Evolutionary conservation across 1,140 invertebrate species (phyloP).

Genomic region (Drosophila sp.): DNA sequence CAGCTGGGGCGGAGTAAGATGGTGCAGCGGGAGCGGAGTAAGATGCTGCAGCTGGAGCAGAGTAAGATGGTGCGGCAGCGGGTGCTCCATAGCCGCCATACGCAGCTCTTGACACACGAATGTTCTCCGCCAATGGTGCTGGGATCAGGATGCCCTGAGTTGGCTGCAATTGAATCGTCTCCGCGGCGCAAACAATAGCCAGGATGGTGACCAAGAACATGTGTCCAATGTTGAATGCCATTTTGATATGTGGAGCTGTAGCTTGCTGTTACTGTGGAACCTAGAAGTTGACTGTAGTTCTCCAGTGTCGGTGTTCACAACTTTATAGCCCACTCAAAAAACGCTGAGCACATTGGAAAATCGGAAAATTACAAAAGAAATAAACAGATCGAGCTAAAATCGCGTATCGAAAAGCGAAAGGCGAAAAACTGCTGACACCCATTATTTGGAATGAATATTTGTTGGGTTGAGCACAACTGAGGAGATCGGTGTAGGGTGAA

Average conservation of each 20-base stretch:
- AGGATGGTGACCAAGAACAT: slow-evolving; percentile 50
- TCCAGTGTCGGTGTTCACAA: slow-evolving; percentile 11
- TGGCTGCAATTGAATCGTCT: slow-evolving; percentile 75
- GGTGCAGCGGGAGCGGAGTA: slow-evolving; percentile 38
- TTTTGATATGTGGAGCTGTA: slow-evolving; percentile 28
- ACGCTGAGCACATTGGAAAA: slow-evolving; percentile 42
- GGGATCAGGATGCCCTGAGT: slow-evolving; percentile 75
- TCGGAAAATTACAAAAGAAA: slow-evolving; percentile 36
- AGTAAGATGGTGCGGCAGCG: slow-evolving; percentile 39
- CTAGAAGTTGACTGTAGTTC: slow-evolving; percentile 58
- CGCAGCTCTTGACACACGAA: slow-evolving; percentile 67
- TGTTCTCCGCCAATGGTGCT: slow-evolving; percentile 68
- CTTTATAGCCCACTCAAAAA: slow-evolving; percentile 66
- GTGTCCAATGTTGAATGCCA: slow-evolving; percentile 65
- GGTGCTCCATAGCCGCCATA: slow-evolving; percentile 66
- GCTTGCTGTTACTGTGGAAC: slow-evolving; percentile 55
- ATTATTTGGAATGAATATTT: slow-evolving; percentile 7
- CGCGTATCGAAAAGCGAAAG: slow-evolving; percentile 33
- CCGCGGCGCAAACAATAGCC: slow-evolving; percentile 43
- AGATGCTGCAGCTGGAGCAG: slow-evolving; percentile 45
- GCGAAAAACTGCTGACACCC: slow-evolving; percentile 56
- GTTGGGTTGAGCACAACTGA: slow-evolving; percentile 25
- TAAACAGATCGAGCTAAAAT: slow-evolving; percentile 12
- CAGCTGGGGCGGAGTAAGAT: slow-evolving; percentile 37
- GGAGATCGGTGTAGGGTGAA: slow-evolving; percentile 40